phyloP scores from a whole-genome alignment of 2,888 invertebrate genomes.

The Drosophila buzzatii region DNA sequence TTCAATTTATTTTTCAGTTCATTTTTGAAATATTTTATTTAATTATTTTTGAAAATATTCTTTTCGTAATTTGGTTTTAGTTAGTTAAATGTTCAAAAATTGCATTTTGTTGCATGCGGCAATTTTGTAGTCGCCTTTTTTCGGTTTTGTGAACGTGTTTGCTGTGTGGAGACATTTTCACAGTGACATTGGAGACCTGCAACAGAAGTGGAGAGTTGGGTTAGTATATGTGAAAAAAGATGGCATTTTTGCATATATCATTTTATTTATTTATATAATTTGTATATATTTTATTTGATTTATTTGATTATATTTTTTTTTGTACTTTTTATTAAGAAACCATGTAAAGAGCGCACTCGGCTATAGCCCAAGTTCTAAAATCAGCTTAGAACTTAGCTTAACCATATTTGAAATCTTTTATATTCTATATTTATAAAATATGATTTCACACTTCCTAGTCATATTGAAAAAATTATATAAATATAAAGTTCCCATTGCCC shows the following conservation, averaged over 20 bases:
- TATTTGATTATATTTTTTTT: neutral
- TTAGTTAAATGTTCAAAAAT: conserved; percentile 69
- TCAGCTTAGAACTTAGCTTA: too few species aligned
- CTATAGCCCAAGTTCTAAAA: too few species aligned
- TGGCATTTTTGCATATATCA: neutral
- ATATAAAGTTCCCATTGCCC: neutral
- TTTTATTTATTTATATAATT: neutral
- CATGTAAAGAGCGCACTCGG: too few species aligned
- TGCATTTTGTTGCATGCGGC: conserved; percentile 61
- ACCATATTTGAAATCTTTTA: too few species aligned
- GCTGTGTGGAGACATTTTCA: conserved; percentile 70
- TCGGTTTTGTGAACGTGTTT: conserved; percentile 52
- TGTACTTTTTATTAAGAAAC: neutral
- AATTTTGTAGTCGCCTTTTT: conserved; percentile 44
- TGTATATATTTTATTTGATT: neutral
- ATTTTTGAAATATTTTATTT: conserved; percentile 37
- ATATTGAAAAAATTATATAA: too few species aligned
- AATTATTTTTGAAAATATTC: conserved; percentile 14
- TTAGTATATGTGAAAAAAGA: neutral
- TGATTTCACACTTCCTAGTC: neutral
- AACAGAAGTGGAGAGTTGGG: conserved; percentile 19
- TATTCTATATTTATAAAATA: too few species aligned
- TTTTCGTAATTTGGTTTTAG: conserved; percentile 29
- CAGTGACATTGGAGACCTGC: conserved; percentile 71
- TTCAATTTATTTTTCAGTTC: conserved; percentile 46